Evolutionary conservation across 2,113 vertebrate genomes (phyloP), one percentile per base, ranked within the genome.

Genomic region (Osmerus mordax): DNA sequence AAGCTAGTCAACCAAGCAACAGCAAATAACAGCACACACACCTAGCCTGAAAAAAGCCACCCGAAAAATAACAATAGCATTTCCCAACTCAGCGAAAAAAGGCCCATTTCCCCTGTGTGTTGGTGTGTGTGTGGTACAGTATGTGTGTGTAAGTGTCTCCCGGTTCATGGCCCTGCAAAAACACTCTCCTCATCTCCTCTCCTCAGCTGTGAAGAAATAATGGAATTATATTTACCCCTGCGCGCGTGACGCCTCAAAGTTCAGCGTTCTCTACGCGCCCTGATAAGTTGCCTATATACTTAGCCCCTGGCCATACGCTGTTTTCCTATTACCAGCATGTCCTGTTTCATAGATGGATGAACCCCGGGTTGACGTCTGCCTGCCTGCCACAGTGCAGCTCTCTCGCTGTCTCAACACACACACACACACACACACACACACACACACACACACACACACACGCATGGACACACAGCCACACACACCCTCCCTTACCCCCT

Each of bases 141-240:
- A 47, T 12, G 41, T 47, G 41, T 47, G 41, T 47, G 41, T 47
- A 12, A 4, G 11, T 36, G 87, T 81, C 73, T 85, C 58, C 21
- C 71, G 47, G 81, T 81, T 81, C 81, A 8, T 7, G 65, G 77
- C 82, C 78, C 81, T 28, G 23, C 19, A 58, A 62, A 16, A 62
- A 62, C 23, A 29, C 3, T 16, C 51, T 72, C 69, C 65, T 76
- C 86, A 86, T 88, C 74, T 77, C 86, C 81, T 91, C 91, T 94
- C 92, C 86, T 89, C 92, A 91, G 93, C 94, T 92, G 92, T 85
- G 89, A 92, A 91, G 88, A 90, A 93, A 92, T 93, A 94, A 95
- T 93, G 91, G 94, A 94, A 94, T 94, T 92, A 92, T 89, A 89
- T 92, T 91, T 91, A 90, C 89, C 83, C 81, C 79, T 81, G 81